Evolutionary conservation across 2,797 vertebrate species (phyloP).

Genomic region (Sebastes steindachneri): DNA sequence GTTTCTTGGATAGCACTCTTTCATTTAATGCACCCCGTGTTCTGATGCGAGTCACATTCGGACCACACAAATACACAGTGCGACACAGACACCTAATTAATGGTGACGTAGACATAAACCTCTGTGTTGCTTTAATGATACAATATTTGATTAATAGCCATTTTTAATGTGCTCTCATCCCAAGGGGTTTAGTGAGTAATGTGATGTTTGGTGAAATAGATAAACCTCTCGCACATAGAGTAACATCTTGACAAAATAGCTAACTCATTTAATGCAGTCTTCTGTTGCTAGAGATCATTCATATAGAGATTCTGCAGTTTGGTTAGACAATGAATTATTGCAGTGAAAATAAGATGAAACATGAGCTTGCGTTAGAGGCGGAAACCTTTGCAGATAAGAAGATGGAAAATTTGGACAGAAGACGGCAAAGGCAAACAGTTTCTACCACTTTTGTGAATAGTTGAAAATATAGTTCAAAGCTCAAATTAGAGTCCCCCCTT

Average conservation of each 20-base stretch:
- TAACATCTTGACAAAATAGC: not conserved
- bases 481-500: not conserved
- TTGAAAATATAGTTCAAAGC: not conserved
- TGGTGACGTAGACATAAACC: not conserved
- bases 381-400: not conserved
- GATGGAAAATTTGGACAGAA: not conserved
- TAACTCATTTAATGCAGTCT: not conserved
- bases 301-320: not conserved
- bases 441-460: not conserved
- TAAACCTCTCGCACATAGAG: not conserved
- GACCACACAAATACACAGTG: slow-evolving; percentile 31
- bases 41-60: slow-evolving; percentile 30
- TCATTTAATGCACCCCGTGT: slow-evolving; percentile 26
- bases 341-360: not conserved
- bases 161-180: not conserved
- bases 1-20: slow-evolving; percentile 39
- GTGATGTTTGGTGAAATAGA: not conserved
- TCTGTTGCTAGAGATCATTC: not conserved
- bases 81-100: not conserved
- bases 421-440: not conserved
- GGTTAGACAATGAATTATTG: not conserved
- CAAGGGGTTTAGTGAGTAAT: not conserved
- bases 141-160: not conserved
- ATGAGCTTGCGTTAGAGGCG: not conserved
- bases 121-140: slow-evolving; percentile 3